Percentiles rank a stretch among this genome's conserved stretches.
phyloP scores from a whole-genome alignment of 2,797 vertebrate genomes.

The Eulemur coronatus region DNA sequence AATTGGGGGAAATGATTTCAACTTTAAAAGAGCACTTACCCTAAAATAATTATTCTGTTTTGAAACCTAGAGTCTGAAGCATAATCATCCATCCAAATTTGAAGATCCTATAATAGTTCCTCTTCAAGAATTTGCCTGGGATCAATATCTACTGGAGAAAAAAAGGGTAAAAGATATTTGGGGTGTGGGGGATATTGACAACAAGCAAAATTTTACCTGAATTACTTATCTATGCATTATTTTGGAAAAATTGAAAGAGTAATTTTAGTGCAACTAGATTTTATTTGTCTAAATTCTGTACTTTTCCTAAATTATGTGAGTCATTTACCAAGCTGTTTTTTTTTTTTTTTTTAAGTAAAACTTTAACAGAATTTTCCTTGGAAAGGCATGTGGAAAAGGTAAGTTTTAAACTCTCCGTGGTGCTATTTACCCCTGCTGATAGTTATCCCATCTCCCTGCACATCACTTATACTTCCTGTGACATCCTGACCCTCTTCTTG shows the following conservation, averaged over 20 bases:
- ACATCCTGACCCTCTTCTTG: background rate
- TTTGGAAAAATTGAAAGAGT: background rate
- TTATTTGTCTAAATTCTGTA: conserved; percentile 17
- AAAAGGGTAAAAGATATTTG: conserved; percentile 80
- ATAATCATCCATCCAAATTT: conserved; percentile 80
- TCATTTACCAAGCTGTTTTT: conserved; percentile 11
- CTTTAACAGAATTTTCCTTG: conserved; percentile 14
- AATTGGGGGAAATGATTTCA: background rate
- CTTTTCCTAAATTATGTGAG: conserved; percentile 41
- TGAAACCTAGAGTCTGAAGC: conserved; percentile 82
- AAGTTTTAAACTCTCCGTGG: background rate
- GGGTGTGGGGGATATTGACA: background rate
- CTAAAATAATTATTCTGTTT: conserved; percentile 62
- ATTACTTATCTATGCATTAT: background rate
- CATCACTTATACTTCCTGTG: background rate
- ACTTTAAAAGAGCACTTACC: conserved; percentile 46
- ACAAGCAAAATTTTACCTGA: background rate
- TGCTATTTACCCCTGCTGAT: background rate
- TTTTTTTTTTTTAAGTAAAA: background rate
- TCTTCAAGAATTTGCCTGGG: conserved; percentile 84
- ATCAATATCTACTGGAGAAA: conserved; percentile 82
- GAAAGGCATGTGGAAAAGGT: background rate
- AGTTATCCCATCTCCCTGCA: background rate
- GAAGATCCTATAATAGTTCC: conserved; percentile 81
- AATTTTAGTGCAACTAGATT: background rate